Evolutionary conservation across 2,888 invertebrate species (phyloP), one percentile per base, ranked within the genome.

Genomic region (Pasiphila rectangulata): DNA sequence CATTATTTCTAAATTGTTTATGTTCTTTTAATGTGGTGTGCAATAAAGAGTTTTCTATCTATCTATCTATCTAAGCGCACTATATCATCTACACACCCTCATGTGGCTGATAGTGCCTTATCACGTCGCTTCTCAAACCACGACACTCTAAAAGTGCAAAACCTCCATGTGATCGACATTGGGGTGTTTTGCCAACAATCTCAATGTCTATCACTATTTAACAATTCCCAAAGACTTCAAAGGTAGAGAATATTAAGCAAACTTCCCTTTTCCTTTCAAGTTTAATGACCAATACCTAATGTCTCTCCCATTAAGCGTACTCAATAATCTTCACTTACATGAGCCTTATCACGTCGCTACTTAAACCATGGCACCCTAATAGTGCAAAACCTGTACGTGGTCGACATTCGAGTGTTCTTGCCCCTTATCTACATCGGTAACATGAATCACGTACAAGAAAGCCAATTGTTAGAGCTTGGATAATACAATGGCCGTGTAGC

Each of bases 401-500:
- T 29, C 46, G 25, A 44, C 52, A 56, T 45, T 32, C 35, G 29
- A 46, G 34, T 48, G 37, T 37, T 32, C 16, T 29, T 46, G 38
- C 47, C 54, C 49, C 50, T 51, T 54, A 59, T 56, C 54, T 53
- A 41, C 46, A 53, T 51, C 34, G 51, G 45, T 54, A 47, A 52
- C 54, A 53, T 56, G 56, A 53, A 56, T 56, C 54, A 59, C 61
- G 52, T 57, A 63, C 64, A 63, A 66, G 58, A 63, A 60, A 57
- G 56, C 53, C 54, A 56, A 63, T 68, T 63, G 65, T 63, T 55
- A 36, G 52, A 40, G 43, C 39, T 46, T 54, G 57, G 61, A 56
- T 65, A 62, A 63, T 54, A 66, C 67, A 69, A 71, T 65, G 60
- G 45, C 57, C 49, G 51, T 46, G 56, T 63, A 64, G 67, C 70